Conservation (phyloP, 2,888 invertebrate genomes). For the Andrena haemorrhoa region DNA sequence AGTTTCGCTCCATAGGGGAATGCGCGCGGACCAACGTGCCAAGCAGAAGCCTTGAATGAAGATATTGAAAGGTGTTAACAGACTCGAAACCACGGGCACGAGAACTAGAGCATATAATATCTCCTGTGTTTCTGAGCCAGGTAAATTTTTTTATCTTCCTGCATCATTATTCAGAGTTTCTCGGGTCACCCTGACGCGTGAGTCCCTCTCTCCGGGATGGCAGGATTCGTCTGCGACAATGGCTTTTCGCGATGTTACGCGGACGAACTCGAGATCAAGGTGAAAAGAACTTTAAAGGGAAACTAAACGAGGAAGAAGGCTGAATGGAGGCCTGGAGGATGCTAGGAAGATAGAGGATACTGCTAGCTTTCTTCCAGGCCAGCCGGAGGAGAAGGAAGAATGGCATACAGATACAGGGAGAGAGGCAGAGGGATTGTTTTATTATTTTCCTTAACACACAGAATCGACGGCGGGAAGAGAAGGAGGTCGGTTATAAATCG, state of each 20-base stretch:
- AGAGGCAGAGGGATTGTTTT: constrained; percentile 39
- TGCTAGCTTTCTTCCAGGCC: constrained; percentile 17
- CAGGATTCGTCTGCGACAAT: background rate
- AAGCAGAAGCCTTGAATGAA: background rate
- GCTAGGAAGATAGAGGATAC: constrained; percentile 26
- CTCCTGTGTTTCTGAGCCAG: background rate
- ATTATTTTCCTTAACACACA: constrained; percentile 63
- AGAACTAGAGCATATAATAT: background rate
- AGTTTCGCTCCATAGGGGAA: no score
- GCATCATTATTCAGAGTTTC: constrained; percentile 1
- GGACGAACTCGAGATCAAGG: constrained; percentile 16
- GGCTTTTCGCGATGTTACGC: constrained; percentile 17
- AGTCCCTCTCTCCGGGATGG: background rate
- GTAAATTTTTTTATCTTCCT: background rate
- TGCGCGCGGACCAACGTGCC: background rate
- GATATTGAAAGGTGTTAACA: background rate
- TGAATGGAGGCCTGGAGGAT: constrained; percentile 27
- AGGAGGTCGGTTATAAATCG: constrained; percentile 78
- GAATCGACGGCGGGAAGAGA: constrained; percentile 45
- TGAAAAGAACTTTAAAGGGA: constrained; percentile 13
- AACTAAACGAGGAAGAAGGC: constrained; percentile 15
- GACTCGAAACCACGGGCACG: background rate
- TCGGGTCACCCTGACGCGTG: background rate
- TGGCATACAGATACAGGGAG: background rate
- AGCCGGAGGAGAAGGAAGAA: constrained; percentile 17